Percentiles rank a stretch among this genome's conserved stretches.
Conservation (phyloP, 1,140 invertebrate species). For the Drosophila saltans region DNA sequence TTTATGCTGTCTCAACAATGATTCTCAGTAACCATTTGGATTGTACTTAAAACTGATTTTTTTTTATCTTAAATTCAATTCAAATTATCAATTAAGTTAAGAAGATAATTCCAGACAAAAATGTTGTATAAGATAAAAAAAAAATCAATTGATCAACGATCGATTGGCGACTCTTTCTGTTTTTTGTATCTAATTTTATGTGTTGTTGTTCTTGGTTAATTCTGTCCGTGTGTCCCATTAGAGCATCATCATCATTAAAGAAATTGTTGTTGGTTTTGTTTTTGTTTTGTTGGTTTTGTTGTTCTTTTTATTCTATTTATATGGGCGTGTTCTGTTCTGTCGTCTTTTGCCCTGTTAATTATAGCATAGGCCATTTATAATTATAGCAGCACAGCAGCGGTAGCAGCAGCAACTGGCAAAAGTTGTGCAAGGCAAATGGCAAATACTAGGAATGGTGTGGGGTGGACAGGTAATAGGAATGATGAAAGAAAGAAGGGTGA, state of each 20-base stretch:
- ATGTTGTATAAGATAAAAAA: neutral
- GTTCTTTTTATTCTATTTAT: constrained; percentile 56
- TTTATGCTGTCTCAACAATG: too few relatives aligned
- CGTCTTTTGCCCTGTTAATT: constrained; percentile 70
- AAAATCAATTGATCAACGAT: neutral
- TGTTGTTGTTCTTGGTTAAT: neutral
- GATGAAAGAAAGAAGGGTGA: neutral
- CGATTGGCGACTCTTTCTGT: neutral
- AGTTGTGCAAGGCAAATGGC: constrained; percentile 44
- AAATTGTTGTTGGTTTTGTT: constrained; percentile 4
- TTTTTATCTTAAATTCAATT: too few relatives aligned
- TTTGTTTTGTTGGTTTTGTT: neutral
- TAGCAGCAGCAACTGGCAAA: constrained; percentile 30
- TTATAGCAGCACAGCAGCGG: constrained; percentile 54
- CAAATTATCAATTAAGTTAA: too few relatives aligned
- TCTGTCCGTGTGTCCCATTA: neutral
- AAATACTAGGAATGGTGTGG: neutral
- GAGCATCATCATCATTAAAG: constrained; percentile 7
- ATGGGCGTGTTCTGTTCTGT: constrained; percentile 62
- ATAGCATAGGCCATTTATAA: constrained; percentile 69
- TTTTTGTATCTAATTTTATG: neutral
- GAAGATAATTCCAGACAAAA: too few relatives aligned
- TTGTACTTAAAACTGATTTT: too few relatives aligned
- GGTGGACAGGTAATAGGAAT: constrained; percentile 20
- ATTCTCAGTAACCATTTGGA: too few relatives aligned